Conservation (phyloP, 2,797 vertebrate species). For the Falco biarmicus region DNA sequence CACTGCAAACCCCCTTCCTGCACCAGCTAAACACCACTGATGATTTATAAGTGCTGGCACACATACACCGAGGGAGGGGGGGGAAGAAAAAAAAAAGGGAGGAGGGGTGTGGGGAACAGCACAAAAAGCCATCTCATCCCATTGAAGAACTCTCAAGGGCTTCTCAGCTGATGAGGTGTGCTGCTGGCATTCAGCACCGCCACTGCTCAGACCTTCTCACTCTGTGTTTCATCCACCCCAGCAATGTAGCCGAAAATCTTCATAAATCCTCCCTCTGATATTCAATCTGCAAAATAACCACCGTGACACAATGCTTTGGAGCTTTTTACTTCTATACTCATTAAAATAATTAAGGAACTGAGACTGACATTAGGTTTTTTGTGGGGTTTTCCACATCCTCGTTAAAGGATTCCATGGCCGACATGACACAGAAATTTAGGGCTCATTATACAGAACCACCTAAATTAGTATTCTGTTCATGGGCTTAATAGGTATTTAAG, state of each 20-base stretch:
- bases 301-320: background rate
- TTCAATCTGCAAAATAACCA: constrained; percentile 23
- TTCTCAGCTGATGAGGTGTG: background rate
- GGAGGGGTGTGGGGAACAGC: background rate
- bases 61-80: fast-evolving
- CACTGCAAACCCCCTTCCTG: fast-evolving
- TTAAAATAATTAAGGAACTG: constrained; percentile 62
- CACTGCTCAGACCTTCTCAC: background rate
- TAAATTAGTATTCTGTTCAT: constrained; percentile 55
- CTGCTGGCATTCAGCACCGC: background rate
- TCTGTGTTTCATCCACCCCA: background rate
- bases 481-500: constrained; percentile 66
- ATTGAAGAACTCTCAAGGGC: background rate
- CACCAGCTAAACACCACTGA: background rate
- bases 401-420: constrained; percentile 23
- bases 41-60: background rate
- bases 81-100: background rate
- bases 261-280: background rate
- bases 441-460: constrained; percentile 54
- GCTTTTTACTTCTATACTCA: constrained; percentile 34
- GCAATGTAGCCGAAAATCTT: background rate
- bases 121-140: background rate
- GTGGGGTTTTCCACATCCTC: background rate
- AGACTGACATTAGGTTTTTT: background rate
- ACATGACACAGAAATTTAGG: constrained; percentile 60